Base-by-base conservation (phyloP, 2,797 vertebrate species). In the Chaetodon trifasciatus region DNA sequence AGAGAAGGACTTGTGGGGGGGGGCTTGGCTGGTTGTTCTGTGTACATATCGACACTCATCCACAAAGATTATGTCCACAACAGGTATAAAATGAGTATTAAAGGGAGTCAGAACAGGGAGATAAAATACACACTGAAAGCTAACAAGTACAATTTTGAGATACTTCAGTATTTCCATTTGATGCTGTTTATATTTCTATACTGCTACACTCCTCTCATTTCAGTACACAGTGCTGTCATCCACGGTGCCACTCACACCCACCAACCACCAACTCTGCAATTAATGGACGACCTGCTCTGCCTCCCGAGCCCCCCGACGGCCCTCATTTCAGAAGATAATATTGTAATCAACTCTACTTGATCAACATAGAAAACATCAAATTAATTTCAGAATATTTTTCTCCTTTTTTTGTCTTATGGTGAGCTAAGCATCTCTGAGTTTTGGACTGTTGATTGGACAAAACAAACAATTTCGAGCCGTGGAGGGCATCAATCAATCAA, bases 1-100 rank as follows among this genome's bases (percentile, higher is more conserved):
- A 84, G 47, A 57, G 76, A 76, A 82, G 62, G 47, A 75, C 42
- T 85, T 52, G 63, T 49, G 66, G 9, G 71, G 63, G 55, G 70
- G 9, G 69, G 17, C 5, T 32, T 35, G 17, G 66, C 21, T 7
- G 64, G 23, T 50, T 88, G 79, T 74, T 70, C 52, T 58, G 58
- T 12, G 15, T 23, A 37, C 55, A 70, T 76, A 35, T 49, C 57
- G 74, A 74, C 79, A 74, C 50, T 69, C 68, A 66, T 70, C 39
- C 35, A 49, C 44, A 70, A n/a, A 74, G 35, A 72, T 73, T 52
- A 76, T 8, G 24, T 64, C 72, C 44, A 50, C 82, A 71, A 63
- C 69, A 76, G 74, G 79, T 75, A 71, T 49, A 61, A 81, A 71
- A 67, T 7, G 7, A 67, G 47, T 32, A 17, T 74, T 28, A 42